phyloP scores from a whole-genome alignment of 2,888 invertebrate genomes.

The Dimorphilus gyrociliatus region DNA sequence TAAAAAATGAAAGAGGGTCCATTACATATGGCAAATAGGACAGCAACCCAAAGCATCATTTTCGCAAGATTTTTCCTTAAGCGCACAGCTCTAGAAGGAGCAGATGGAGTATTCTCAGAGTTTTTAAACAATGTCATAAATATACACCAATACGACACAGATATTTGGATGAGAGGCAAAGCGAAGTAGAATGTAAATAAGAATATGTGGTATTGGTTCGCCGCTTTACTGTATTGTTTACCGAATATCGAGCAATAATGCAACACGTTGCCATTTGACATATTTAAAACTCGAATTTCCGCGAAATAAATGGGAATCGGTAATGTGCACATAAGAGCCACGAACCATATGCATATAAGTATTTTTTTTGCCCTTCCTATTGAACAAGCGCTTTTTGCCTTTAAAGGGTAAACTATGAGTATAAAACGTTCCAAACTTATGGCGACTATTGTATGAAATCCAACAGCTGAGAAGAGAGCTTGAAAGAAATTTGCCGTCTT shows the following conservation, averaged over 20 bases:
- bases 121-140: conserved; percentile 6
- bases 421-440: conserved; percentile 7
- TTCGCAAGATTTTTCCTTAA: conserved; percentile 7
- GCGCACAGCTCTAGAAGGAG: too few relatives aligned
- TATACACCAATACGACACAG: conserved; percentile 5
- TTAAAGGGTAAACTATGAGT: conserved; percentile 41
- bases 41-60: conserved; percentile 9
- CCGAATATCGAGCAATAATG: conserved; percentile 3
- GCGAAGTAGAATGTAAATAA: conserved; percentile 6
- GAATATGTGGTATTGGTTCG: conserved; percentile 1
- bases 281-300: not conserved
- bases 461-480: conserved; percentile 5
- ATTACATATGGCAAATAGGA: conserved; percentile 8
- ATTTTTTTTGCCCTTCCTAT: conserved; percentile 38
- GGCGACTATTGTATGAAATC: conserved; percentile 8
- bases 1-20: conserved; percentile 7
- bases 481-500: conserved; percentile 4
- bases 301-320: conserved; percentile 6
- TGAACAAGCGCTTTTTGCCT: conserved; percentile 40
- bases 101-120: not conserved
- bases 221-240: not conserved
- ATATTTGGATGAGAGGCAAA: conserved; percentile 4
- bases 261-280: conserved; percentile 1
- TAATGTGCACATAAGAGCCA: conserved; percentile 19
- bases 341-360: conserved; percentile 38